Percentiles rank a stretch among this genome's conserved stretches.
These are phyloP conservation scores for Cydia strobilella DNA, from an alignment of 1,140 invertebrate genomes.

Conservation along the genomic window DNA sequence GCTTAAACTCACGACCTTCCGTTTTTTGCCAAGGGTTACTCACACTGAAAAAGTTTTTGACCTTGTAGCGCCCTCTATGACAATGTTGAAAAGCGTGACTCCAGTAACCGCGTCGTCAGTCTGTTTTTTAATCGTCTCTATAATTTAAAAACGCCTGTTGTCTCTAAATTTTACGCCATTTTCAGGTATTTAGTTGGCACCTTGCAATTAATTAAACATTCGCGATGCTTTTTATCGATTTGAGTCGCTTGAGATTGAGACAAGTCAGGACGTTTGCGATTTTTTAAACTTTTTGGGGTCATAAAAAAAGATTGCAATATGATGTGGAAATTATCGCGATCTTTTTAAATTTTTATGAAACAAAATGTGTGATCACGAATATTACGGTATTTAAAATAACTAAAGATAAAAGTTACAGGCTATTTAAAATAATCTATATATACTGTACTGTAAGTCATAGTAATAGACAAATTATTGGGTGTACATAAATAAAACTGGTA, in stretches of 20 bases:
- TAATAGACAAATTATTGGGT: no score
- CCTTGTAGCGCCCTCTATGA: no score
- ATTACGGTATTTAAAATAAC: no score
- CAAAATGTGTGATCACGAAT: no score
- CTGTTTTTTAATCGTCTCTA: neutral
- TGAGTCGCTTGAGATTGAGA: conserved; percentile 3
- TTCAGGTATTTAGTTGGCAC: conserved; percentile 18
- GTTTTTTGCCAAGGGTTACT: no score
- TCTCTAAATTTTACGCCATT: conserved; percentile 9
- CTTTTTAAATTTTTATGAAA: neutral
- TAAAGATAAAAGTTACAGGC: no score
- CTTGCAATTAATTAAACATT: conserved; percentile 24
- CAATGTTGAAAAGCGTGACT: no score
- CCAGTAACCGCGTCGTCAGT: neutral
- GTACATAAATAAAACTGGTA: no score
- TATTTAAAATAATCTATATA: no score
- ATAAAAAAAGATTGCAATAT: neutral
- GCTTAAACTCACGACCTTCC: no score
- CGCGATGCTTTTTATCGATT: conserved; percentile 10
- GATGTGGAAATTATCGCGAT: neutral
- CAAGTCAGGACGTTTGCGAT: neutral
- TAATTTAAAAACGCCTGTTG: conserved; percentile 3
- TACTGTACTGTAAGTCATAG: no score
- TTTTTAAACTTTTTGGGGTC: neutral
- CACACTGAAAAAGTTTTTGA: no score